Percentiles rank a stretch among this genome's conserved stretches.
These are phyloP conservation scores for Trachelus tabidus DNA, from an alignment of 2,888 invertebrate genomes.

Conservation along the genomic window DNA sequence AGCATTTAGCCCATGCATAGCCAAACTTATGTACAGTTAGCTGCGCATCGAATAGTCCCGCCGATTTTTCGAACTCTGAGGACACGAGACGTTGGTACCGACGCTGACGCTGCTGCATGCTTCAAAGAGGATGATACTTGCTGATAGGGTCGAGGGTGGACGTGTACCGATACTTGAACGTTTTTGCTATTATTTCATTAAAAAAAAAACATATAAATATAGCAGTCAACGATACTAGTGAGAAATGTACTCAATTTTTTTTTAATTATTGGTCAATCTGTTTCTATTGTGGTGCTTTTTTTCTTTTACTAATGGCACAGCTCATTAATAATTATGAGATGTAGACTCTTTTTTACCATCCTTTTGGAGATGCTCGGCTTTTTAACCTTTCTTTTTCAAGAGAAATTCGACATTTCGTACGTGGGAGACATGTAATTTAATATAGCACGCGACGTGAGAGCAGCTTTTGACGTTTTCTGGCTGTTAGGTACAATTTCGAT, in stretches of 20 bases:
- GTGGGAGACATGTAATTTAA: not conserved
- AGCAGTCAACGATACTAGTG: not conserved
- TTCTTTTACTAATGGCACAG: not conserved
- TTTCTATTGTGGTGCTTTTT: not conserved
- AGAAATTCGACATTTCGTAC: not conserved
- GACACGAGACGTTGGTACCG: not conserved
- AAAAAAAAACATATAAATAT: not conserved
- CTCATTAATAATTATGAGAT: not conserved
- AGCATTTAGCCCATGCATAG: slow-evolving; percentile 57
- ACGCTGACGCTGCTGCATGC: not conserved
- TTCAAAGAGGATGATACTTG: not conserved
- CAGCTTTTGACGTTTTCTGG: not conserved
- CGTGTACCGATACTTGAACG: not conserved
- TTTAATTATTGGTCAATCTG: not conserved
- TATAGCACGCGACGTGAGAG: not conserved
- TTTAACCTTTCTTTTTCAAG: not conserved
- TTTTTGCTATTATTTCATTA: not conserved
- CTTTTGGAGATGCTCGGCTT: not conserved
- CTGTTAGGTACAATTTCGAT: not conserved
- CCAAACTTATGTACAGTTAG: slow-evolving; percentile 62
- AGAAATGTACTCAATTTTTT: not conserved
- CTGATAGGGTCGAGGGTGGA: not conserved
- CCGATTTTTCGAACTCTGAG: slow-evolving; percentile 39
- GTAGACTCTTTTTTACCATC: not conserved
- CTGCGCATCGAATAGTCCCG: slow-evolving; percentile 49